Base-by-base conservation (phyloP, 2,113 vertebrate genomes). In the Paratilapia polleni region DNA sequence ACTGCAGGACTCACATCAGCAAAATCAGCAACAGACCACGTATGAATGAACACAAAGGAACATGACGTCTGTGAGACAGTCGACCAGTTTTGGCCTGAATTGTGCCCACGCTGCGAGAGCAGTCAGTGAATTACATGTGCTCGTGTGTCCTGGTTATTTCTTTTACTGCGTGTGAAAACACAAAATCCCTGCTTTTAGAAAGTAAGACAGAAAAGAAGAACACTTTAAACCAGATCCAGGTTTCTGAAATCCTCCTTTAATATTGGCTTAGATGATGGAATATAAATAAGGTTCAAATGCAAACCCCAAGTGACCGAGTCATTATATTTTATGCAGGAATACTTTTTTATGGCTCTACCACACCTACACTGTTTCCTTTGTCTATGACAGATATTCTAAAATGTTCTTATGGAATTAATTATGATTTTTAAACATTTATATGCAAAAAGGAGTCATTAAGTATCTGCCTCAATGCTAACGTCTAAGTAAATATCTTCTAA, bases 1-100 rank as follows among this genome's bases (percentile, higher is more conserved):
- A 81, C 68, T 4, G 15, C 80, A 86, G 83, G 81, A 82, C 56
- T n/a, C 83, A 74, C 17, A 84, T 88, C 63, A 91, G 56, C 49
- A 75, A 47, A 80, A 87, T 83, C 62, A 89, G 60, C 61, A 56
- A 12, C 80, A 79, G 68, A 60, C 66, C 77, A 88, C 34, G 52
- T 49, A 66, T 54, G 52, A 83, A 52, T 2, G n/a, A 52, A 70
- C 62, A 77, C 74, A 68, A 60, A 54, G 17, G 56, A 68, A 68
- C 34, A 78, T 20, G 26, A 58, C 19, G 60, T 81, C n/a, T 31
- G 31, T 17, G 3, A 70, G 20, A 54, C 28, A 41, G 31, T 17
- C 6, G 20, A 49, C n/a, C 31, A 20, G 22, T 62, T 83, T 70
- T 7, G 66, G 38, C 19, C 24, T 28, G 13, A n/a, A 43, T 20